Conservation (phyloP, 2,797 vertebrate genomes). For the Ctenochaetus hawaiiensis region DNA sequence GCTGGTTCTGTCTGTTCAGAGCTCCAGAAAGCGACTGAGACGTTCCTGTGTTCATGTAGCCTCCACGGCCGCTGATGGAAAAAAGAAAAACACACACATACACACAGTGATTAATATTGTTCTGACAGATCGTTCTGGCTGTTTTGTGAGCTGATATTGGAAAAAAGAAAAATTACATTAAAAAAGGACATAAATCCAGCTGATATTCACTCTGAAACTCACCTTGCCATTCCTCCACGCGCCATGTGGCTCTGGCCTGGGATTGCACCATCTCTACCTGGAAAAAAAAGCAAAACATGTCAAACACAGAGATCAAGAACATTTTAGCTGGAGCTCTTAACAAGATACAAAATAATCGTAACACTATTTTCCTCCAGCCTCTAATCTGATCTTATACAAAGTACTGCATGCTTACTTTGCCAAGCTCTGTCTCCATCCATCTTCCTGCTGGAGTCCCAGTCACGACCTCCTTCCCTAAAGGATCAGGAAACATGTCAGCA, state of each 20-base stretch:
- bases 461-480: slow-evolving; percentile 87
- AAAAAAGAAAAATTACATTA: no score
- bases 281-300: slow-evolving; percentile 4
- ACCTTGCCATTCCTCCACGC: slow-evolving; percentile 92
- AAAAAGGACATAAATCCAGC: not conserved
- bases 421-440: slow-evolving; percentile 89
- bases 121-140: not conserved
- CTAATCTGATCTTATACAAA: no score
- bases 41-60: slow-evolving; percentile 88
- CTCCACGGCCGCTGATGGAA: slow-evolving; percentile 83
- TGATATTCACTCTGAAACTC: slow-evolving; percentile 54
- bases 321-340: not conserved
- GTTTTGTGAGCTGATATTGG: not conserved
- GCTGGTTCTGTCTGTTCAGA: slow-evolving; percentile 87
- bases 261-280: slow-evolving; percentile 89
- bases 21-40: slow-evolving; percentile 87
- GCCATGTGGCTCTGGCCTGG: slow-evolving; percentile 88
- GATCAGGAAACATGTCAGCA: not conserved
- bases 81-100: not conserved
- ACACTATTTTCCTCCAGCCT: not conserved
- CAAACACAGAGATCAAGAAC: not conserved
- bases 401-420: slow-evolving; percentile 76
- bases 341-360: not conserved
- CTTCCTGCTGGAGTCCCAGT: slow-evolving; percentile 92
- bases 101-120: not conserved